phyloP scores from a whole-genome alignment of 2,797 vertebrate genomes.

The Eulemur albifrons region DNA sequence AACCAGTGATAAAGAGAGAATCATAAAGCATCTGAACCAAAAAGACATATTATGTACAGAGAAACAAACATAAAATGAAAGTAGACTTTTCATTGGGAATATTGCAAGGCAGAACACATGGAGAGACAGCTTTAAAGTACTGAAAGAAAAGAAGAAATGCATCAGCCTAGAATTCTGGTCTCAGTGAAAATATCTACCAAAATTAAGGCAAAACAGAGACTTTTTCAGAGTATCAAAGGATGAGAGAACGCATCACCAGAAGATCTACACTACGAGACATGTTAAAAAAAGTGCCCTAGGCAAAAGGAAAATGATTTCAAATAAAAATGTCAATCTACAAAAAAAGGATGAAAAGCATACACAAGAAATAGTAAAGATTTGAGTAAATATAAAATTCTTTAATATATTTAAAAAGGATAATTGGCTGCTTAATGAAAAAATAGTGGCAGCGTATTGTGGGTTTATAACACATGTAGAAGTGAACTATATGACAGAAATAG shows the following conservation, averaged over 20 bases:
- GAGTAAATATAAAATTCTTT: background rate
- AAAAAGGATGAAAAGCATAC: background rate
- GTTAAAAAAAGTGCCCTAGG: background rate
- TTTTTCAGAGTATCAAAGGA: background rate
- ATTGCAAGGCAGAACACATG: background rate
- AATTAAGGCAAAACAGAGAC: background rate
- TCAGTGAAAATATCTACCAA: background rate
- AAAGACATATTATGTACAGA: background rate
- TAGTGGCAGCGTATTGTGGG: no score
- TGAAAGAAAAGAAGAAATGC: background rate
- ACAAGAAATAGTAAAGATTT: background rate
- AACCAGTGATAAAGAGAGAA: background rate
- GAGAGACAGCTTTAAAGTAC: background rate
- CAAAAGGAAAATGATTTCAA: background rate
- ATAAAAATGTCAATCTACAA: background rate
- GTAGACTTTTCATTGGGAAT: background rate
- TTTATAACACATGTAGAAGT: no score
- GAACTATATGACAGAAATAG: background rate
- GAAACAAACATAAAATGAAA: background rate
- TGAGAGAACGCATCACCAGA: background rate
- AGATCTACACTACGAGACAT: background rate
- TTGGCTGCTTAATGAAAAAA: background rate
- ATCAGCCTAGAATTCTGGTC: background rate
- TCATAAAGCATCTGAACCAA: background rate
- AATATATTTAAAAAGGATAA: background rate